These are phyloP conservation scores for Drosophila watanabei DNA, from an alignment of 1,140 invertebrate genomes.

Conservation along the genomic window DNA sequence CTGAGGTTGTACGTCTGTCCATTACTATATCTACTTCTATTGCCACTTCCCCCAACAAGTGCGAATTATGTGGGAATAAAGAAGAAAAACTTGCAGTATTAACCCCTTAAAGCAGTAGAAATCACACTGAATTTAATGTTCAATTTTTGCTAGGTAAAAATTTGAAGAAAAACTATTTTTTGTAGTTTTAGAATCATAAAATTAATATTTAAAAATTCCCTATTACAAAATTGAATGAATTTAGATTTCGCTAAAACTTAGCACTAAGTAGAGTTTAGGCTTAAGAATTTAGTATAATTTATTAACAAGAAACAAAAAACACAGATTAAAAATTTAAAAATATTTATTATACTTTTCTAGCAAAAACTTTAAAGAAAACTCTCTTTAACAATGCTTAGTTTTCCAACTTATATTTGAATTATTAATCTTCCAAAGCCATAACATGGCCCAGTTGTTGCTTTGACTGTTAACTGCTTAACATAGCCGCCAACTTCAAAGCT, in stretches of 20 bases:
- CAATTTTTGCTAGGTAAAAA: not conserved
- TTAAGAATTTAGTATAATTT: not conserved
- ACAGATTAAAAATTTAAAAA: not conserved
- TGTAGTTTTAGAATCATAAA: not conserved
- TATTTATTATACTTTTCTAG: not conserved
- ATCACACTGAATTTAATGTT: not conserved
- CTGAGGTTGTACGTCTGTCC: conserved; percentile 35
- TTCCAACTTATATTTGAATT: not conserved
- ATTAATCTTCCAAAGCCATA: not conserved
- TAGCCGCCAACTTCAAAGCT: conserved; percentile 23
- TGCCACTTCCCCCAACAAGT: conserved; percentile 7
- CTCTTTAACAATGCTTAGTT: not conserved
- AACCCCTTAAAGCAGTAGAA: not conserved
- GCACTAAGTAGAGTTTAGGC: not conserved
- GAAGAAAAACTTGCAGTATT: conserved; percentile 1
- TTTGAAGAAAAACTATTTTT: not conserved
- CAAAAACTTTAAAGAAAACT: too few relatives aligned
- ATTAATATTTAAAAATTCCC: not conserved
- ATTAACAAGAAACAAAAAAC: not conserved
- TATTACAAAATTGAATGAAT: not conserved
- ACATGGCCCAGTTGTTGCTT: conserved; percentile 5
- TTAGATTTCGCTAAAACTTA: too few relatives aligned
- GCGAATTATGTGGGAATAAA: conserved; percentile 48
- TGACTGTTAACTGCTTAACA: conserved; percentile 13
- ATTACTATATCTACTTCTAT: not conserved